Conservation (phyloP, 2,888 invertebrate species). For the Phalangium opilio region DNA sequence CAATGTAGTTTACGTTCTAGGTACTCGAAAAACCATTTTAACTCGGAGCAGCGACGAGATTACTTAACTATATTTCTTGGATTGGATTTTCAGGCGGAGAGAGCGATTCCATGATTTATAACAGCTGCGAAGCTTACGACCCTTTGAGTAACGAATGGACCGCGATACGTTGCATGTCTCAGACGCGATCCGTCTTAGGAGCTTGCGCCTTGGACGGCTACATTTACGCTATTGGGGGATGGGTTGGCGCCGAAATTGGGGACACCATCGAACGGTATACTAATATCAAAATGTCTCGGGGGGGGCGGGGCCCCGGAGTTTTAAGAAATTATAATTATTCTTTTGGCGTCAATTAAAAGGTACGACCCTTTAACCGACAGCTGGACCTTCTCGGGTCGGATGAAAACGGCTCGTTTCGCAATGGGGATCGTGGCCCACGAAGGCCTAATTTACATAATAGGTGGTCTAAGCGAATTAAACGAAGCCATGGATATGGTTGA, state of each 20-base stretch:
- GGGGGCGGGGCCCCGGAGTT: too few relatives aligned
- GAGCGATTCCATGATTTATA: slow-evolving; percentile 28
- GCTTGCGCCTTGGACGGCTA: slow-evolving; percentile 65
- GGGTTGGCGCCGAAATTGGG: slow-evolving; percentile 83
- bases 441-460: slow-evolving; percentile 75
- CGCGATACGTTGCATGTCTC: slow-evolving; percentile 4
- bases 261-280: slow-evolving; percentile 66
- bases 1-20: slow-evolving; percentile 75
- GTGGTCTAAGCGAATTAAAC: slow-evolving; percentile 44
- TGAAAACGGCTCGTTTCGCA: slow-evolving; percentile 72
- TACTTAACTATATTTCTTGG: too few relatives aligned
- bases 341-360: too few relatives aligned
- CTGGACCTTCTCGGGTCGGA: slow-evolving; percentile 59
- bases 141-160: slow-evolving; percentile 24
- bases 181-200: slow-evolving; percentile 73
- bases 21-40: too few relatives aligned
- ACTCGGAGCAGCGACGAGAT: too few relatives aligned
- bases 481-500: slow-evolving; percentile 23
- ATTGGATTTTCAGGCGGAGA: slow-evolving; percentile 56
- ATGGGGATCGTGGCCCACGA: slow-evolving; percentile 77
- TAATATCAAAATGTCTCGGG: too few relatives aligned
- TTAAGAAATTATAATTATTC: too few relatives aligned
- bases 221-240: slow-evolving; percentile 78
- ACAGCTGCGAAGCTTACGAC: slow-evolving; percentile 28
- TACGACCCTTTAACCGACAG: slow-evolving; percentile 62